phyloP scores from a whole-genome alignment of 2,797 vertebrate genomes.

The Pseudochromis fuscus region DNA sequence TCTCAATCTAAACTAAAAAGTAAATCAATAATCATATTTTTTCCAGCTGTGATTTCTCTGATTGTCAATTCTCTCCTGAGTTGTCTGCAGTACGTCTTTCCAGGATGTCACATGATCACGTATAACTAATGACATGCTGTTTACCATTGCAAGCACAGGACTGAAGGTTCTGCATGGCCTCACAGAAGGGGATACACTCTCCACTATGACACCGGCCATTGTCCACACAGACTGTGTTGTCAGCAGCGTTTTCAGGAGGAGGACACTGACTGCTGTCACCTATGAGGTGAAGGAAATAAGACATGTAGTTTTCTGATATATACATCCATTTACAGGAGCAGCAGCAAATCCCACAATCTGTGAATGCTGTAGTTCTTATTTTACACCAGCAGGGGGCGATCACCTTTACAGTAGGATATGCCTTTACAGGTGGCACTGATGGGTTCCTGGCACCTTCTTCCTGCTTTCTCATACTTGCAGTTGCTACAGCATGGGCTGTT shows the following conservation, averaged over 20 bases:
- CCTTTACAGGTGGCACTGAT: slow-evolving; percentile 97
- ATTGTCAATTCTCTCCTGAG: too few relatives aligned
- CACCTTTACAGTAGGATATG: slow-evolving; percentile 93
- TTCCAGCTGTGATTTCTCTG: too few relatives aligned
- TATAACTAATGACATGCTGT: not conserved
- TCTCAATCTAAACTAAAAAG: too few relatives aligned
- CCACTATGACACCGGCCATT: slow-evolving; percentile 90
- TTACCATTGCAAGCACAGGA: slow-evolving; percentile 96
- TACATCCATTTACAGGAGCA: not conserved
- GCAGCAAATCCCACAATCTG: not conserved
- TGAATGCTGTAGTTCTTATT: not conserved
- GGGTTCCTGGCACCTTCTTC: slow-evolving; percentile 93
- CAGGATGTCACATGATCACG: too few relatives aligned
- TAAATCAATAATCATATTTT: too few relatives aligned
- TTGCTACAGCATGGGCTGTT: slow-evolving; percentile 95
- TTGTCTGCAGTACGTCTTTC: too few relatives aligned
- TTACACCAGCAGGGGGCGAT: slow-evolving; percentile 60
- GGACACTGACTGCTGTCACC: slow-evolving; percentile 95
- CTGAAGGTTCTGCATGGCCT: slow-evolving; percentile 84
- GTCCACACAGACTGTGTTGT: slow-evolving; percentile 92
- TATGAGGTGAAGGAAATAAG: slow-evolving; percentile 54
- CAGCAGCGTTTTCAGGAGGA: slow-evolving; percentile 87
- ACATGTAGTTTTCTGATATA: not conserved
- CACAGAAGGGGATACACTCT: slow-evolving; percentile 95
- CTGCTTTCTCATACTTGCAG: slow-evolving; percentile 89